Conservation (phyloP, 2,113 vertebrate genomes). For the Okapia johnstoni region DNA sequence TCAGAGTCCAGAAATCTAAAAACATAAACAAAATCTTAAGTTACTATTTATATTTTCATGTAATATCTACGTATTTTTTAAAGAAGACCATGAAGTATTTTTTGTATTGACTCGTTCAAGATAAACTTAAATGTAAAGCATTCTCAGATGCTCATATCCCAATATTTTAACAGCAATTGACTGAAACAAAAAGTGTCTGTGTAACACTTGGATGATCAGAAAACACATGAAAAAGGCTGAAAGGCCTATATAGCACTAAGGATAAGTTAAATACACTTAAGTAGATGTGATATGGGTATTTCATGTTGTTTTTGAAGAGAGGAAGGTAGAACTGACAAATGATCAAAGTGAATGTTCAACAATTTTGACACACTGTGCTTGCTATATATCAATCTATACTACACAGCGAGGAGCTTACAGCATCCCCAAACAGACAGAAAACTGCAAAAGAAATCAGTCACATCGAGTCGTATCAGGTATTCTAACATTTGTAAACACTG, state of each 20-base stretch:
- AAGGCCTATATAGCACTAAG: background rate
- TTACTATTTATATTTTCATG: background rate
- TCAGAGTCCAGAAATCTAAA: background rate
- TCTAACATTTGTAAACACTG: background rate
- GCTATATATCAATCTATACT: background rate
- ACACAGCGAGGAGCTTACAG: background rate
- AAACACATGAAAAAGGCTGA: background rate
- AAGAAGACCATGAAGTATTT: conserved; percentile 48
- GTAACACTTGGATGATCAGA: background rate
- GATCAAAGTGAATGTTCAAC: background rate
- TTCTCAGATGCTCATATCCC: conserved; percentile 48
- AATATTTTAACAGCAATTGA: conserved; percentile 62
- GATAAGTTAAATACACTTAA: conserved; percentile 39
- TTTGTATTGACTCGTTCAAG: conserved; percentile 48
- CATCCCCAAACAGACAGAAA: background rate
- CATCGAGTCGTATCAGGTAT: background rate
- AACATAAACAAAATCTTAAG: background rate
- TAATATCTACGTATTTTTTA: conserved; percentile 67
- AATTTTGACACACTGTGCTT: background rate
- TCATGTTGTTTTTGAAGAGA: background rate
- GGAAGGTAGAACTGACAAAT: background rate
- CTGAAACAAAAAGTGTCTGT: conserved; percentile 66
- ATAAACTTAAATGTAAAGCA: conserved; percentile 47
- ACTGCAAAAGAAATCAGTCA: background rate
- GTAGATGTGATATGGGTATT: conserved; percentile 19